Evolutionary conservation across 2,888 invertebrate genomes (phyloP).

Genomic region (Polyommatus iphigenia): DNA sequence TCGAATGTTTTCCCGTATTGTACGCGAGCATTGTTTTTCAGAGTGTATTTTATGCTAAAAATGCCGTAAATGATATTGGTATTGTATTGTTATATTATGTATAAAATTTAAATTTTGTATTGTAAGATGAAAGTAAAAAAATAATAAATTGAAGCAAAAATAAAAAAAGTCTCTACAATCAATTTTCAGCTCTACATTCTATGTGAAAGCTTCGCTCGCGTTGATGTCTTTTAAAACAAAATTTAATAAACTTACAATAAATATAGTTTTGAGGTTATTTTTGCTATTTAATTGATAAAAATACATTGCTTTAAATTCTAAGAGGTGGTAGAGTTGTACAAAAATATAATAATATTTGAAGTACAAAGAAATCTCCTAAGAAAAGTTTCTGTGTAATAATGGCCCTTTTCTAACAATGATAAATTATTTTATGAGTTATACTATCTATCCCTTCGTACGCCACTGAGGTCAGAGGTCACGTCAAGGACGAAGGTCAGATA

Average conservation of each 20-base stretch:
- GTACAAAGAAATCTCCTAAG: not conserved
- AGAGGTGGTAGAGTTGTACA: not conserved
- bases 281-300: too few species aligned
- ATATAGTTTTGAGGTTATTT: too few species aligned
- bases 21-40: not conserved
- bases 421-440: not conserved
- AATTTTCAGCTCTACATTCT: not conserved
- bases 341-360: not conserved
- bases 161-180: not conserved
- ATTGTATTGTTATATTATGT: not conserved
- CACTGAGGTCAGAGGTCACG: not conserved
- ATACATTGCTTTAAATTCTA: not conserved
- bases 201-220: not conserved
- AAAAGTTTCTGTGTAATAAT: not conserved
- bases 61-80: not conserved
- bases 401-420: conserved; percentile 2
- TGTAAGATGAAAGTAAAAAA: not conserved
- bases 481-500: conserved; percentile 5
- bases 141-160: not conserved
- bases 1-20: not conserved
- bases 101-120: not conserved
- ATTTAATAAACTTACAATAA: not conserved
- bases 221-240: not conserved
- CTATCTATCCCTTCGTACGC: not conserved
- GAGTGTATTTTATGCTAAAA: not conserved